Evolutionary conservation across 1,140 invertebrate species (phyloP), one percentile per base, ranked within the genome.

Genomic region (Euura lappo): DNA sequence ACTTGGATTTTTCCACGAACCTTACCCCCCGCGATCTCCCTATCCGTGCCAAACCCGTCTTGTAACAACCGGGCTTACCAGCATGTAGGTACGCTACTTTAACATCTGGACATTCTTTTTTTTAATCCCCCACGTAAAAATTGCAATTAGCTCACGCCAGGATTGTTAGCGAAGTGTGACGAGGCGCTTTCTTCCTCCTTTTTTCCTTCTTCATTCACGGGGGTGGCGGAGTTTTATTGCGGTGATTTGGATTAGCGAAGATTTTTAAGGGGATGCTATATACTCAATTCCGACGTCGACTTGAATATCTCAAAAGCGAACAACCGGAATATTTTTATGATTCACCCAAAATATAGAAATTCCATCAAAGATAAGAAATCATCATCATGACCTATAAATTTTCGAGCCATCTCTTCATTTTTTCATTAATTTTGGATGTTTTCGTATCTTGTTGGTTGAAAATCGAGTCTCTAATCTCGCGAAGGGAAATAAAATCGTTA

Each of bases 1-100:
- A 88, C 86, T 87, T 88, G 85, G 84, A 86, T 86, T 86, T 86
- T 81, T 78, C 80, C 76, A 81, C 79, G 75, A 78, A 73, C 74
- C 74, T 66, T 71, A 67, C 43, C 43, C 66, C 43, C 13, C 6
- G 66, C 13, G 7, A 67, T 28, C 13, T 7, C n/a, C 66, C 28
- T 44, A 28, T 67, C 66, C 66, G 8, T 44, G 1, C 60, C 60
- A 64, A 28, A 8, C n/a, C 43, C 66, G n/a, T 13, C 6, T 6
- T 67, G 7, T 7, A 8, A 13, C 6, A 51, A 51, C 47, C 47
- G 47, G 11, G 11, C 47, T 51, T 51, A 2, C 47, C 47, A n/a
- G 28, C 28, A 28, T 28, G 28, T 28, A 28, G 28, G 28, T 28
- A 28, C 47, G 47, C n/a, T 2, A n/a, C 47, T 51, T 51, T 51